These are phyloP conservation scores for Lamellibrachia satsuma DNA, from an alignment of 2,888 invertebrate species.

Conservation along the genomic window DNA sequence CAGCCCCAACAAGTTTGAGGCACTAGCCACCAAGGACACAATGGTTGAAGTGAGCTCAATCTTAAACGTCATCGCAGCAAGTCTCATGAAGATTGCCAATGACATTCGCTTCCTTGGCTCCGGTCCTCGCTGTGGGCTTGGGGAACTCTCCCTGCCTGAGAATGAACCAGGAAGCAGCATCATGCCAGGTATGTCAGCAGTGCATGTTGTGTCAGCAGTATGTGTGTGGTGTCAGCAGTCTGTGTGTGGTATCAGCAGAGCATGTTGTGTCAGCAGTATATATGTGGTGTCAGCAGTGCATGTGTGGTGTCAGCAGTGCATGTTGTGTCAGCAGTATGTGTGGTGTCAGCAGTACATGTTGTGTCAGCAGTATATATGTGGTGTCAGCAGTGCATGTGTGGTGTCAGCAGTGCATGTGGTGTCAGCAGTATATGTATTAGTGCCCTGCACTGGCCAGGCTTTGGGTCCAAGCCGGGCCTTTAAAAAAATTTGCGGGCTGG, in stretches of 20 bases:
- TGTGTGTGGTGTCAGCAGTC: not conserved
- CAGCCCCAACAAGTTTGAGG: slow-evolving; percentile 97
- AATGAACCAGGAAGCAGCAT: slow-evolving; percentile 99
- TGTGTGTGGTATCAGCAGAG: not conserved
- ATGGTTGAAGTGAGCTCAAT: slow-evolving; percentile 95
- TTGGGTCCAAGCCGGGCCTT: no score
- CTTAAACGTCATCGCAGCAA: slow-evolving; percentile 87
- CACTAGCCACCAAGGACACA: slow-evolving; percentile 90
- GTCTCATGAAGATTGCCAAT: slow-evolving; percentile 95
- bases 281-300: no score
- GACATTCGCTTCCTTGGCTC: slow-evolving; percentile 90
- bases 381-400: not conserved
- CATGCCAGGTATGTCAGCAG: slow-evolving; percentile 82
- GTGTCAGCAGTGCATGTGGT: not conserved
- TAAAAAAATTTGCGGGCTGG: no score
- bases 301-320: no score
- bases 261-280: no score
- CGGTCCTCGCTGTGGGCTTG: slow-evolving; percentile 94
- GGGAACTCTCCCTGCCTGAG: slow-evolving; percentile 91
- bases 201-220: not conserved
- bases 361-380: not conserved
- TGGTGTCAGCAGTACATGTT: not conserved
- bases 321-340: no score
- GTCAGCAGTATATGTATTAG: no score
- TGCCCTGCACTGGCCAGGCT: no score